These are phyloP conservation scores for Melinaea marsaeus DNA, from an alignment of 2,888 invertebrate species.

Conservation along the genomic window DNA sequence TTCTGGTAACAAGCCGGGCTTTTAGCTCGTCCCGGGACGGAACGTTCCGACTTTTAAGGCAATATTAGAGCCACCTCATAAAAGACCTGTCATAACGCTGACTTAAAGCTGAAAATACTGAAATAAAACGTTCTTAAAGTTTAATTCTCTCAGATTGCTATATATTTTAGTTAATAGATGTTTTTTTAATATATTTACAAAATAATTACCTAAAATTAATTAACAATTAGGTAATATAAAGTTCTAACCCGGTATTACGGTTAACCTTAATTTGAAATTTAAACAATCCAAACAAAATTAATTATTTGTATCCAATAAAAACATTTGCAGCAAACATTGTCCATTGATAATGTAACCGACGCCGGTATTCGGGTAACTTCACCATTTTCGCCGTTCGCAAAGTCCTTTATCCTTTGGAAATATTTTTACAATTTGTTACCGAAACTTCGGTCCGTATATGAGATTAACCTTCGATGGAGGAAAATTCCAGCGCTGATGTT, in stretches of 20 bases:
- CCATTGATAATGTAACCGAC: conserved; percentile 27
- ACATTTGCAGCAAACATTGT: conserved; percentile 10
- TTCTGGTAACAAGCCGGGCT: conserved; percentile 50
- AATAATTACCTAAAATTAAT: too few relatives aligned
- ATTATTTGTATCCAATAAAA: too few relatives aligned
- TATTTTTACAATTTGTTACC: conserved; percentile 37
- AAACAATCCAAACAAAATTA: too few relatives aligned
- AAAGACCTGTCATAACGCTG: conserved; percentile 16
- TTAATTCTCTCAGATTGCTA: neutral
- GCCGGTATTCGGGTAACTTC: conserved; percentile 16
- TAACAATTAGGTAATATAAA: too few relatives aligned
- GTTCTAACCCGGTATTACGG: too few relatives aligned
- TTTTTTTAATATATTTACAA: too few relatives aligned
- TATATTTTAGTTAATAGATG: too few relatives aligned
- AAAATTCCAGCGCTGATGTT: conserved; percentile 32
- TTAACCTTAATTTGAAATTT: too few relatives aligned
- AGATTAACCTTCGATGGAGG: conserved; percentile 33
- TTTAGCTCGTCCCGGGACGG: conserved; percentile 28
- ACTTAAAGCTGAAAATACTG: conserved; percentile 10
- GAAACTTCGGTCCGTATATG: conserved; percentile 29
- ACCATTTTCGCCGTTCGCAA: conserved; percentile 19
- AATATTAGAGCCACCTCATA: conserved; percentile 26
- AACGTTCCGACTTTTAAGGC: conserved; percentile 23
- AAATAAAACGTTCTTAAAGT: neutral
- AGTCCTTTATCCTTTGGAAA: conserved; percentile 27